Evolutionary conservation across 2,797 vertebrate genomes (phyloP).

Genomic region (Trachops cirrhosus): DNA sequence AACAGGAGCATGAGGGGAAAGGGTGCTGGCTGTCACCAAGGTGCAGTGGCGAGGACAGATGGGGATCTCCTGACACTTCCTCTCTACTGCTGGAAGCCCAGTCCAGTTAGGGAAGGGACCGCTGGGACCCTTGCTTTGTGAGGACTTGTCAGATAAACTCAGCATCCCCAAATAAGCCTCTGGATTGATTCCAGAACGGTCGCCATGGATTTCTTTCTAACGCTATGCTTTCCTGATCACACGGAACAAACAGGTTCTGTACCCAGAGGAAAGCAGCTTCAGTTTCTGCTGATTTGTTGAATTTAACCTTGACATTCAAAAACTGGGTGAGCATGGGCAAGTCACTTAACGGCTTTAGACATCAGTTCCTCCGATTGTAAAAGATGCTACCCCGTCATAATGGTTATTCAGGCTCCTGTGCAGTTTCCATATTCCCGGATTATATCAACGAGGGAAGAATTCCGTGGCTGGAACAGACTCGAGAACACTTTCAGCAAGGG

Average conservation of each 20-base stretch:
- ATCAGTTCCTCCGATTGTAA: not conserved
- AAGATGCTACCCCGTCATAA: not conserved
- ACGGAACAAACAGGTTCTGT: not conserved
- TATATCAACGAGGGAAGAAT: conserved; percentile 31
- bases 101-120: not conserved
- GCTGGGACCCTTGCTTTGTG: not conserved
- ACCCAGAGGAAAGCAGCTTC: not conserved
- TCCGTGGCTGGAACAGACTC: conserved; percentile 5
- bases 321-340: not conserved
- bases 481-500: conserved; percentile 45
- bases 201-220: not conserved
- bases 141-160: not conserved
- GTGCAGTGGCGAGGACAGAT: not conserved
- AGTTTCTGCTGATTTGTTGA: conserved; percentile 5
- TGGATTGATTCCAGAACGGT: not conserved
- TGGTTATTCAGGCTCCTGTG: not conserved
- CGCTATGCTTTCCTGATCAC: not conserved
- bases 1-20: not conserved
- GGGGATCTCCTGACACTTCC: not conserved
- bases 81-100: not conserved
- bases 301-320: conserved; percentile 53
- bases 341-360: not conserved
- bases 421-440: conserved; percentile 28
- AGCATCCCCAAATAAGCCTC: not conserved
- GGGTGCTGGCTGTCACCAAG: not conserved